phyloP scores from a whole-genome alignment of 2,113 vertebrate genomes.

The Pangasianodon hypophthalmus region DNA sequence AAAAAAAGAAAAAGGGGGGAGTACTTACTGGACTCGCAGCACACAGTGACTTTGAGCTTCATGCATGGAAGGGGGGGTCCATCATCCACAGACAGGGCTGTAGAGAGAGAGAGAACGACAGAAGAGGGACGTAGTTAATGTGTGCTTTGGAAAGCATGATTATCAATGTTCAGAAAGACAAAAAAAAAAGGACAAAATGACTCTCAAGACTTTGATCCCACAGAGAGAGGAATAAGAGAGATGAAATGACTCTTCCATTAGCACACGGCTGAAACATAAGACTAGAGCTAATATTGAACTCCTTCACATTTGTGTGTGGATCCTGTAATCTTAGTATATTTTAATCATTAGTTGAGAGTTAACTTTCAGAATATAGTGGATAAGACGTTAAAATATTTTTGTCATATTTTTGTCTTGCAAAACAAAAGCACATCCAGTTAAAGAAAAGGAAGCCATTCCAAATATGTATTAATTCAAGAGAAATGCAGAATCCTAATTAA shows the following conservation, averaged over 20 bases:
- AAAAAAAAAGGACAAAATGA: conserved; percentile 42
- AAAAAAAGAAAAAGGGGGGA: conserved; percentile 61
- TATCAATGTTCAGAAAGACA: conserved; percentile 27
- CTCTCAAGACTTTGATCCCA: conserved; percentile 20
- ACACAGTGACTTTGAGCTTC: conserved; percentile 76
- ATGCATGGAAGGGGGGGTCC: conserved; percentile 75
- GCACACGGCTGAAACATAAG: neutral
- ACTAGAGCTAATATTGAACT: neutral
- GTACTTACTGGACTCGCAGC: conserved; percentile 74
- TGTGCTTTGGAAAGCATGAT: conserved; percentile 46
- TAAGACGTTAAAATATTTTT: neutral
- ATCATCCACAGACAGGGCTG: conserved; percentile 74
- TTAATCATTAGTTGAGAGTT: neutral
- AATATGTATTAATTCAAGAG: neutral
- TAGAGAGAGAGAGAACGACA: conserved; percentile 40
- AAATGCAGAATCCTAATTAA: neutral
- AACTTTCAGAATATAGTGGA: neutral
- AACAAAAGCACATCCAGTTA: neutral
- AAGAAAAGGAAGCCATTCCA: neutral
- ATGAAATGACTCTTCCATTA: conserved; percentile 21
- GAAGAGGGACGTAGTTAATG: conserved; percentile 24
- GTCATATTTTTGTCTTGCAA: neutral
- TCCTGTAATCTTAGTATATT: neutral
- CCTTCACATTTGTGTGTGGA: neutral
- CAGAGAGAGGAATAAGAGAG: neutral